phyloP scores from a whole-genome alignment of 2,888 invertebrate genomes.

The Brachypalpus laphriformis region DNA sequence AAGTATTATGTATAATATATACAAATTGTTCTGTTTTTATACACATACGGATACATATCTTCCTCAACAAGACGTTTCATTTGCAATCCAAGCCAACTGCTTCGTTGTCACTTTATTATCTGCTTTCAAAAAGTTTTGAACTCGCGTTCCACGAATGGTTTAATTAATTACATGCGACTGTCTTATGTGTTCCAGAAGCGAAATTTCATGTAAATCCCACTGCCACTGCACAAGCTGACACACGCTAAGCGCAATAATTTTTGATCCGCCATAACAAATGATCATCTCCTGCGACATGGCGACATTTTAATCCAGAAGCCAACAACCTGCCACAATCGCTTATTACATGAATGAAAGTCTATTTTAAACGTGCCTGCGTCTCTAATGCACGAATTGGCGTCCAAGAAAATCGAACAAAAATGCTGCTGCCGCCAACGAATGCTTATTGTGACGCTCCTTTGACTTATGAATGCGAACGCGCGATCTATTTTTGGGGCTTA shows the following conservation, averaged over 20 bases:
- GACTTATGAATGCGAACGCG: constrained; percentile 64
- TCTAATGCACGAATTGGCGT: constrained; percentile 38
- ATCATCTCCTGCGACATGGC: constrained; percentile 68
- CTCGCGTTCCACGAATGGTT: neutral
- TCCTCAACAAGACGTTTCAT: neutral
- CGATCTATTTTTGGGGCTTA: constrained; percentile 57
- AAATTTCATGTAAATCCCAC: constrained; percentile 35
- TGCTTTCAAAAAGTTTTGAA: constrained; percentile 11
- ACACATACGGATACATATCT: neutral
- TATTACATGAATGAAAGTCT: constrained; percentile 70
- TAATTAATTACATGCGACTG: constrained; percentile 61
- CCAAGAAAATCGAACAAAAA: neutral
- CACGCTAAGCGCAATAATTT: constrained; percentile 57
- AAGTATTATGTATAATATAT: too few species aligned
- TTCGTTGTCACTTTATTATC: constrained; percentile 17
- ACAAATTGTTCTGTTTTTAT: too few species aligned
- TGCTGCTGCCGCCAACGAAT: neutral
- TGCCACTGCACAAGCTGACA: constrained; percentile 4
- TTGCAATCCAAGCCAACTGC: neutral
- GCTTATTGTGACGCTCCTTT: constrained; percentile 44
- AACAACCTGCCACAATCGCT: constrained; percentile 74
- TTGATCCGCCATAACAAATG: constrained; percentile 72
- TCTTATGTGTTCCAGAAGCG: constrained; percentile 40
- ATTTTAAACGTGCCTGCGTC: constrained; percentile 48
- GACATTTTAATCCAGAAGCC: constrained; percentile 74